These are phyloP conservation scores for Pristionchus entomophagus DNA, from an alignment of 2,888 invertebrate species.

Conservation along the genomic window DNA sequence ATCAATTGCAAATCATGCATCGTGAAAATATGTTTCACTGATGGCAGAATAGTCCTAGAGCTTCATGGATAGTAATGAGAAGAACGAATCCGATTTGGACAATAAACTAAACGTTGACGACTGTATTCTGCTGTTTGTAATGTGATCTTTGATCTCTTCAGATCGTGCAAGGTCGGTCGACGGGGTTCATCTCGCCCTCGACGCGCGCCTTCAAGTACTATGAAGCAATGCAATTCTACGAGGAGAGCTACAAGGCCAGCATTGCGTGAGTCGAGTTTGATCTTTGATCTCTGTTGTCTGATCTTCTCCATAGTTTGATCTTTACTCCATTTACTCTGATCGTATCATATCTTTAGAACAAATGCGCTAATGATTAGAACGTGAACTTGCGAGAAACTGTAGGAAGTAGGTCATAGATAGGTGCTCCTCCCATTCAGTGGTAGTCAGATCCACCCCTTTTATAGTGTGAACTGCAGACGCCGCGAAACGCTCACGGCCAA, in stretches of 20 bases:
- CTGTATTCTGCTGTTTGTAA: too few species aligned
- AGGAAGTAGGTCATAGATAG: background rate
- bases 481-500: conserved; percentile 36
- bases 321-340: background rate
- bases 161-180: conserved; percentile 36
- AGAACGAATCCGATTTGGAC: too few species aligned
- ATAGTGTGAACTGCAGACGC: conserved; percentile 40
- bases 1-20: too few species aligned
- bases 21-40: too few species aligned
- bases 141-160: conserved; percentile 24
- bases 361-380: too few species aligned
- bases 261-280: conserved; percentile 34
- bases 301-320: background rate
- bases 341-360: too few species aligned
- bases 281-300: background rate
- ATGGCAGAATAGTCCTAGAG: too few species aligned
- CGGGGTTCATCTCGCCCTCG: conserved; percentile 32
- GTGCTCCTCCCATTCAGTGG: background rate
- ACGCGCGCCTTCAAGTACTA: conserved; percentile 48
- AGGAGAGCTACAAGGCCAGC: conserved; percentile 46
- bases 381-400: too few species aligned
- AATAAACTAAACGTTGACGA: too few species aligned
- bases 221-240: conserved; percentile 46
- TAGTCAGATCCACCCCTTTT: background rate
- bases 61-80: too few species aligned